Percentiles rank a stretch among this genome's conserved stretches.
phyloP scores from a whole-genome alignment of 2,113 vertebrate genomes.

The Melanocharis versteri region DNA sequence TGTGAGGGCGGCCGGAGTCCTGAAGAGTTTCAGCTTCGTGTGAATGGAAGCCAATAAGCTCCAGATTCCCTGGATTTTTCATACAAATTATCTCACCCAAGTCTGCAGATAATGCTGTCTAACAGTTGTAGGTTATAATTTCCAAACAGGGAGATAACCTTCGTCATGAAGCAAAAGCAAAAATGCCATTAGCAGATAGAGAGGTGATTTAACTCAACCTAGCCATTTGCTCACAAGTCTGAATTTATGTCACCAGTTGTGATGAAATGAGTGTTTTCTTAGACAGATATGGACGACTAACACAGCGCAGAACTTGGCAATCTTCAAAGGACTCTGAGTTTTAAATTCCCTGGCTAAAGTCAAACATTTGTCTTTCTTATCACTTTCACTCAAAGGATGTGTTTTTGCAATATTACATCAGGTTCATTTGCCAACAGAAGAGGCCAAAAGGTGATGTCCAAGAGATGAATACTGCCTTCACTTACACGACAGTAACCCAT shows the following conservation, averaged over 20 bases:
- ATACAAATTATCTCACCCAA: constrained; percentile 42
- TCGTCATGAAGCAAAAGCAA: constrained; percentile 47
- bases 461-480: neutral
- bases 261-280: constrained; percentile 73
- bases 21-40: neutral
- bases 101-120: constrained; percentile 57
- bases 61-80: constrained; percentile 47
- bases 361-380: constrained; percentile 62
- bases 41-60: neutral
- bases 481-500: neutral
- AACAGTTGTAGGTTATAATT: constrained; percentile 43
- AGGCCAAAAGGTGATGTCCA: constrained; percentile 11
- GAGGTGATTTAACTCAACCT: constrained; percentile 58
- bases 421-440: constrained; percentile 32
- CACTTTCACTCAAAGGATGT: constrained; percentile 23
- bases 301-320: constrained; percentile 33
- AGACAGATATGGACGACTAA: constrained; percentile 55
- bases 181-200: constrained; percentile 64
- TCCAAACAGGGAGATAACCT: constrained; percentile 69
- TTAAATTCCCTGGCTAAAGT: constrained; percentile 49
- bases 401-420: constrained; percentile 27
- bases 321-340: constrained; percentile 49
- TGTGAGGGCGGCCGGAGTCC: neutral
- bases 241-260: constrained; percentile 44
- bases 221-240: constrained; percentile 58